Base-by-base conservation (phyloP, 1,140 invertebrate genomes). In the Macrostomum lignano region DNA sequence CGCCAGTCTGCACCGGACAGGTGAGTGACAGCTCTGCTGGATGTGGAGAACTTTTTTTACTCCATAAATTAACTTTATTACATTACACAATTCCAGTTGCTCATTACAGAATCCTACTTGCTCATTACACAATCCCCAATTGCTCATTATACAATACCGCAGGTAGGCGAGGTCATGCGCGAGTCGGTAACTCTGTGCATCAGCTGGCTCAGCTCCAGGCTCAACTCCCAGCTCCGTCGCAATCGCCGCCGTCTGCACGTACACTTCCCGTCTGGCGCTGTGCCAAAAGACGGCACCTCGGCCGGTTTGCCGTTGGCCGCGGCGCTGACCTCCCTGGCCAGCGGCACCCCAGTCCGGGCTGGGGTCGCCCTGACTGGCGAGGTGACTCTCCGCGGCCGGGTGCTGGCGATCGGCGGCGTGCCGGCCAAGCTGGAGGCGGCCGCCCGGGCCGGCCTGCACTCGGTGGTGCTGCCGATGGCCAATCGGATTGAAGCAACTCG, bases 321-420 rank as follows among this genome's bases (percentile, higher is more conserved):
- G 20, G 64, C 63, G 3, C 42, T 69, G 7, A 52, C 65, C 17
- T 68, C 65, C 2, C 43, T 67, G 19, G 62, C 67, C 29, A 51
- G 57, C 32, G 46, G 49, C 6, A 40, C 46, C n/a, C 53, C 57
- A 38, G 58, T 69, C 3, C 44, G 49, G 3, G 46, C 55, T 36
- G 62, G 65, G 43, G 51, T 66, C 14, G 67, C 65, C 4, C 66
- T 68, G 64, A 69, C 66, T 39, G 67, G 67, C 33, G 67, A 69
- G 46, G 58, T 69, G 7, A 67, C 65, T 26, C 49, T 69, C 1
- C 53, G 57, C 40, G 67, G 67, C n/a, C 41, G 61, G 31, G 65
- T 69, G 1, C 45, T 68, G 32, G 62, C 65, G 11, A 64, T 65
- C 47, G 49, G 51, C 54, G 11, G n/a, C n/a, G n/a, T n/a, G n/a